A percentile compares a stretch with the other conserved stretches of the same genome.
These are phyloP conservation scores for Isoperla grammatica DNA, from an alignment of 2,888 invertebrate genomes.

Conservation along the genomic window DNA sequence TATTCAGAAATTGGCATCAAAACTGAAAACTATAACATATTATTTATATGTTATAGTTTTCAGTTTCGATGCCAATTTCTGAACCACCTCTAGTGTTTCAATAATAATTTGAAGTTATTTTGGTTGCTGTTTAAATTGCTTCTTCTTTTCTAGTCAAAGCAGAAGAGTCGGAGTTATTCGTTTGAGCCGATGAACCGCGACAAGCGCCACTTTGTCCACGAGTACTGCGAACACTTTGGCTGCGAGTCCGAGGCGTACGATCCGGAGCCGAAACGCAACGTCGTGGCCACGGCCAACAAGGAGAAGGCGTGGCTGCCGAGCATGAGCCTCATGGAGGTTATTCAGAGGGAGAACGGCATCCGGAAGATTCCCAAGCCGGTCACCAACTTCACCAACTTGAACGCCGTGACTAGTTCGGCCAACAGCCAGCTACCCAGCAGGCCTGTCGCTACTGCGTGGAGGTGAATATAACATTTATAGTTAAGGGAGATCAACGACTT, in stretches of 20 bases:
- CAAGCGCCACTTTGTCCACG: slow-evolving; percentile 88
- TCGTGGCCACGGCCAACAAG: slow-evolving; percentile 82
- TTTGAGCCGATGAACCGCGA: slow-evolving; percentile 93
- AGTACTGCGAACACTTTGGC: slow-evolving; percentile 91
- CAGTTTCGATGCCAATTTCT: no score
- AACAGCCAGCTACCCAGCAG: neutral
- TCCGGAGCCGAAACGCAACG: slow-evolving; percentile 90
- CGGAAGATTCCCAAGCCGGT: slow-evolving; percentile 67
- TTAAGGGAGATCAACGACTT: neutral
- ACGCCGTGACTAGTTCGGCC: neutral
- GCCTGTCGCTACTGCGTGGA: neutral
- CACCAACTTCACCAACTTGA: slow-evolving; percentile 10
- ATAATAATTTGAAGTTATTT: no score
- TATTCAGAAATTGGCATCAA: no score
- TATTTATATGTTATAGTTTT: no score
- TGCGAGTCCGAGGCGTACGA: slow-evolving; percentile 93
- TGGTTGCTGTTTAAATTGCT: no score
- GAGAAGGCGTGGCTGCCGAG: slow-evolving; percentile 87
- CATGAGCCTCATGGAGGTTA: slow-evolving; percentile 73
- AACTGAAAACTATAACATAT: no score
- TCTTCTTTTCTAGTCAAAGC: slow-evolving; percentile 63
- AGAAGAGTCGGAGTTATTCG: slow-evolving; percentile 74
- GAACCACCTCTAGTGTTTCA: no score
- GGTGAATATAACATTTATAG: neutral
- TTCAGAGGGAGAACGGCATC: slow-evolving; percentile 73